Conservation (phyloP, 2,113 vertebrate species). For the Eublepharis macularius region DNA sequence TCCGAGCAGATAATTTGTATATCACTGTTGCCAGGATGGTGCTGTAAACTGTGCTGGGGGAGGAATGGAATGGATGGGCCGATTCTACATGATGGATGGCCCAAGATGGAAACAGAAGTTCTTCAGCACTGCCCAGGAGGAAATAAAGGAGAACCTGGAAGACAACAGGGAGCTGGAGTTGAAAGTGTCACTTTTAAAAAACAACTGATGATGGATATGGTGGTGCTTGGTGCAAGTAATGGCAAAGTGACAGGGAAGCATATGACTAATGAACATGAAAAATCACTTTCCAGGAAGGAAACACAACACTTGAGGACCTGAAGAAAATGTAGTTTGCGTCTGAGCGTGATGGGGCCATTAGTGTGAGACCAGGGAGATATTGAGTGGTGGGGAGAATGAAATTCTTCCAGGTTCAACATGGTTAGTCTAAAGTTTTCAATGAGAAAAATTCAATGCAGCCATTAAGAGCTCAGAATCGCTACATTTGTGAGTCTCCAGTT, state of each 20-base stretch:
- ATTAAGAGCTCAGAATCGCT: too few species aligned
- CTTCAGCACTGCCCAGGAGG: conserved; percentile 4
- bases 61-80: neutral
- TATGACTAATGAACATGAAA: neutral
- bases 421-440: too few species aligned
- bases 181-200: neutral
- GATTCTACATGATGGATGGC: conserved; percentile 11
- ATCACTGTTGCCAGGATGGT: conserved; percentile 20
- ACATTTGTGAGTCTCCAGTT: too few species aligned
- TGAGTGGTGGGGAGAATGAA: neutral
- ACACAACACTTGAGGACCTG: neutral
- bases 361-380: neutral
- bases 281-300: neutral
- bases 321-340: neutral
- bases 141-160: conserved; percentile 19
- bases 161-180: neutral
- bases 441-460: too few species aligned
- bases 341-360: neutral
- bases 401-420: neutral
- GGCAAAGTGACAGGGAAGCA: neutral
- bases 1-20: conserved; percentile 18
- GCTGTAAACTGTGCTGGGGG: conserved; percentile 19
- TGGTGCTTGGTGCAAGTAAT: neutral
- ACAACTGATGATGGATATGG: neutral
- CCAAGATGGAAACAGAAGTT: conserved; percentile 26